Evolutionary conservation across 2,797 vertebrate species (phyloP).

Genomic region (Syndactyla subalaris): DNA sequence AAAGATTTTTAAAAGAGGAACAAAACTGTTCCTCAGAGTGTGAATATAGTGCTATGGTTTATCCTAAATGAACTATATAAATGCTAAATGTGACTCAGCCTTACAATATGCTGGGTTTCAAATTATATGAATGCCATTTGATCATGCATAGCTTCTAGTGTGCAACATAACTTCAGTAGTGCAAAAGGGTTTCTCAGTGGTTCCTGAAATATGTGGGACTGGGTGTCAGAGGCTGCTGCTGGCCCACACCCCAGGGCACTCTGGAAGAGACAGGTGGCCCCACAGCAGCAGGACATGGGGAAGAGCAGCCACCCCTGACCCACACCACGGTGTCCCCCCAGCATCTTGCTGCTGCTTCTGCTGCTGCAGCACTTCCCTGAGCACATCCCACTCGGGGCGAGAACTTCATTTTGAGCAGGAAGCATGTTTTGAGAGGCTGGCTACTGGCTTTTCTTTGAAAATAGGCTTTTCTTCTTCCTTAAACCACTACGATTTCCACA

Average conservation of each 20-base stretch:
- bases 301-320: fast-evolving
- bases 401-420: not conserved
- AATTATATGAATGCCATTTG: fast-evolving
- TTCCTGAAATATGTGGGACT: fast-evolving
- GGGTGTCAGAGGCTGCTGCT: not conserved
- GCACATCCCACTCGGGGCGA: fast-evolving
- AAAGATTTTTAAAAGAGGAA: not conserved
- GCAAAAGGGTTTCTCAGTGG: fast-evolving
- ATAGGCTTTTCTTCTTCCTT: not conserved
- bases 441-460: not conserved
- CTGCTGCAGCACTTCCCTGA: not conserved
- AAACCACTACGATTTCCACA: not conserved
- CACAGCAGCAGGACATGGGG: fast-evolving
- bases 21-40: not conserved
- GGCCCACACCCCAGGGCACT: fast-evolving
- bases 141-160: fast-evolving
- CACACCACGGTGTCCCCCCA: fast-evolving
- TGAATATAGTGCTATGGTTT: not conserved
- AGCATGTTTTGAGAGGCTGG: not conserved
- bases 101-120: not conserved
- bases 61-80: not conserved
- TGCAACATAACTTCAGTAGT: not conserved
- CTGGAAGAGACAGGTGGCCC: not conserved
- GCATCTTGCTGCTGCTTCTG: not conserved
- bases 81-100: not conserved